These are phyloP conservation scores for Amaurobius ferox DNA, from an alignment of 2,888 invertebrate species.

Conservation along the genomic window DNA sequence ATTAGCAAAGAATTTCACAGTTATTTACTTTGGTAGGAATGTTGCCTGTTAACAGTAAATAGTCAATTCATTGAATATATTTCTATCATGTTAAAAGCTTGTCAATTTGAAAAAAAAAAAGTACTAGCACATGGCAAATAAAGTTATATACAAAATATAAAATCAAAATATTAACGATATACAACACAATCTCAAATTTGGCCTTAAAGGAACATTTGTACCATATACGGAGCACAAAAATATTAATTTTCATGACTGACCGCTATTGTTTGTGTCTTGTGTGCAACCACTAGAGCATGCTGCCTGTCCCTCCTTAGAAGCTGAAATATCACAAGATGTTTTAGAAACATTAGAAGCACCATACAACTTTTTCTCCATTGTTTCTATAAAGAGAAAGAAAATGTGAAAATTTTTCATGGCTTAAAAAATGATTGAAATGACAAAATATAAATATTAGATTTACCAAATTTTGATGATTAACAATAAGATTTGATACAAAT, in stretches of 20 bases:
- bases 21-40: neutral
- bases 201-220: conserved; percentile 12
- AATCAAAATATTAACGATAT: neutral
- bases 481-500: no score
- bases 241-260: neutral
- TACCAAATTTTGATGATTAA: no score
- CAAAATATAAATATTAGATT: no score
- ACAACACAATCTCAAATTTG: neutral
- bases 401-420: no score
- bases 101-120: neutral
- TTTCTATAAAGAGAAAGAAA: neutral
- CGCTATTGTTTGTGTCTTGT: no score
- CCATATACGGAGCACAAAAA: neutral
- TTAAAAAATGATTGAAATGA: no score
- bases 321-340: neutral
- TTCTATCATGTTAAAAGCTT: neutral
- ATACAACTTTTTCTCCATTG: neutral
- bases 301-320: neutral
- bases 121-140: neutral
- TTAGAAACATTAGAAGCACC: neutral
- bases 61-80: neutral
- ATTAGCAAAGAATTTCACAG: neutral
- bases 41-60: neutral
- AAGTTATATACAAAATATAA: conserved; percentile 4
- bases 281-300: neutral